Evolutionary conservation across 2,113 vertebrate genomes (phyloP).

Genomic region (Psephotus haematonotus): DNA sequence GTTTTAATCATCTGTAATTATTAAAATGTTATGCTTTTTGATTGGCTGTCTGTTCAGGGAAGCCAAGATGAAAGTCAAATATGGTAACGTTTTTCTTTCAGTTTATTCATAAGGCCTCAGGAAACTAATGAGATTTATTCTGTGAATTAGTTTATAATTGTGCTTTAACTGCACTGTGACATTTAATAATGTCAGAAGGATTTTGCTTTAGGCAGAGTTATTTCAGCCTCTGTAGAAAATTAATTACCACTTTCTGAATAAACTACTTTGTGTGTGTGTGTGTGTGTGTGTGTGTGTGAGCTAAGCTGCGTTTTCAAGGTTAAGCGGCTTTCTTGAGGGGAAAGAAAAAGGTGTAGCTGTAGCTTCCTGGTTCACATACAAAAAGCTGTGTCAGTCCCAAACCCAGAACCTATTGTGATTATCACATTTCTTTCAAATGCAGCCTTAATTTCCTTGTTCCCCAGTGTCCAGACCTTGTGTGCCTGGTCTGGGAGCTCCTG

Average conservation of each 20-base stretch:
- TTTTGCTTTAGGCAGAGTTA: slow-evolving; percentile 76
- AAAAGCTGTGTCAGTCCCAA: background rate
- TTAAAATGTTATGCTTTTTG: slow-evolving; percentile 44
- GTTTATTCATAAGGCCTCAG: slow-evolving; percentile 69
- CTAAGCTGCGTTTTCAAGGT: slow-evolving; percentile 68
- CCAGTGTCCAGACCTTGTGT: accelerated
- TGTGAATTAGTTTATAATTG: slow-evolving; percentile 80
- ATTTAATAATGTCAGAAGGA: slow-evolving; percentile 81
- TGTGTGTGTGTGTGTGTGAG: background rate
- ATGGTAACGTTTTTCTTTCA: slow-evolving; percentile 55
- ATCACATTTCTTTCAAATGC: background rate
- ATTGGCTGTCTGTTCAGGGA: slow-evolving; percentile 31
- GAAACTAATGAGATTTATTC: slow-evolving; percentile 79
- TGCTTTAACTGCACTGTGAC: slow-evolving; percentile 77
- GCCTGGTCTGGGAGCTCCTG: background rate
- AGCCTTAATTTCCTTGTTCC: background rate
- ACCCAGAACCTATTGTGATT: background rate
- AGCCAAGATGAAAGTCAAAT: slow-evolving; percentile 61
- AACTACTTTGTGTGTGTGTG: background rate
- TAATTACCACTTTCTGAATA: slow-evolving; percentile 69
- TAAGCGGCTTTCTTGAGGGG: slow-evolving; percentile 56
- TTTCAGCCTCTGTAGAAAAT: slow-evolving; percentile 72
- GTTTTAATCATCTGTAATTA: slow-evolving; percentile 51
- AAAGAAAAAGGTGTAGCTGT: background rate
- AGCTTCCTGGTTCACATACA: background rate